Evolutionary conservation across 2,113 vertebrate species (phyloP).

Genomic region (Glaucomys volans): DNA sequence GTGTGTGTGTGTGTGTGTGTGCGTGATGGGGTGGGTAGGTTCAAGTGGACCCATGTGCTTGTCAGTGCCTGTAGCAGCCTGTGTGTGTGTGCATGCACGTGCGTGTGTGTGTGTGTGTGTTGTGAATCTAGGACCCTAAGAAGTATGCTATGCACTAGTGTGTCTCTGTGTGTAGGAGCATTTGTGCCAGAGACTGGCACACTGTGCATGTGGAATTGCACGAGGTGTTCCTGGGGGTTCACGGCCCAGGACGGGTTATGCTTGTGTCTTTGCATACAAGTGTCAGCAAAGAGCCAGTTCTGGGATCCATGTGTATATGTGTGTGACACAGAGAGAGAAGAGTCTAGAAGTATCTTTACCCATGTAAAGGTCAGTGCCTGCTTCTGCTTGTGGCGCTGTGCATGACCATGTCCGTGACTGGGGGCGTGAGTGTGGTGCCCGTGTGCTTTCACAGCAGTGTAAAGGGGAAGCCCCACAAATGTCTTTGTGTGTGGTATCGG

Average conservation of each 20-base stretch:
- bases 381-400: constrained; percentile 29
- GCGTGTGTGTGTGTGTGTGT: neutral
- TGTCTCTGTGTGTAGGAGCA: neutral
- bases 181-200: neutral
- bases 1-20: neutral
- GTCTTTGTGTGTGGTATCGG: constrained; percentile 62
- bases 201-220: neutral
- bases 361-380: constrained; percentile 2
- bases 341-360: constrained; percentile 48
- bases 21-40: neutral
- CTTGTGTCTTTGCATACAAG: neutral
- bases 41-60: neutral
- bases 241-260: neutral
- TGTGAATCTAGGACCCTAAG: constrained; percentile 10
- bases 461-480: constrained; percentile 39
- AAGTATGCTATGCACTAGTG: neutral
- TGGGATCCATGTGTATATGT: neutral
- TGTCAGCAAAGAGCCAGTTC: constrained; percentile 42
- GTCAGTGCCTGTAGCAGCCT: neutral
- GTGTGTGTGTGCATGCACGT: neutral
- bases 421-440: neutral
- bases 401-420: neutral
- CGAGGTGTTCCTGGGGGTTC: neutral
- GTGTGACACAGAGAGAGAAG: neutral
- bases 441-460: neutral